Conservation (phyloP, 2,797 vertebrate species). For the Cyprinella venusta region DNA sequence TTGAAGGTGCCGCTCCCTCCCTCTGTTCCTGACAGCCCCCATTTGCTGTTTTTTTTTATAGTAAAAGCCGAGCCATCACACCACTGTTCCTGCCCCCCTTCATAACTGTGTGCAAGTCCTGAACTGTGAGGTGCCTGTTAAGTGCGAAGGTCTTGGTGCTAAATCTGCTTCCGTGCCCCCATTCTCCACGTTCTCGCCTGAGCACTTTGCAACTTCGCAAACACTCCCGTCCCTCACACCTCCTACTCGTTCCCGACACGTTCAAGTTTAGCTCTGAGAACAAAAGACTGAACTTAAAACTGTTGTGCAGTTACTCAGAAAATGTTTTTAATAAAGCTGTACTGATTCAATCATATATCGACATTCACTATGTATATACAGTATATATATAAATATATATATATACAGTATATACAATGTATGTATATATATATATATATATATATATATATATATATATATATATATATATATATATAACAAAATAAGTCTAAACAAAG, state of each 20-base stretch:
- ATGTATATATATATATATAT: no score
- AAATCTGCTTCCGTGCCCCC: slow-evolving; percentile 55
- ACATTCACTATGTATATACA: no score
- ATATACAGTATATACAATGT: no score
- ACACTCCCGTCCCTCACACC: slow-evolving; percentile 45
- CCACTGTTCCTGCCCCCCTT: slow-evolving; percentile 15
- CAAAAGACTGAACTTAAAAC: slow-evolving; percentile 25
- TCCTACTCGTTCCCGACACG: slow-evolving; percentile 49
- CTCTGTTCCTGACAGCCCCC: slow-evolving; percentile 59
- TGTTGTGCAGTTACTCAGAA: neutral
- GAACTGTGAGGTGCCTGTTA: slow-evolving; percentile 61
- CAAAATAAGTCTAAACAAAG: neutral
- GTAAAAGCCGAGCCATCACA: slow-evolving; percentile 18
- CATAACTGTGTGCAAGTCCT: slow-evolving; percentile 48
- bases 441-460: no score
- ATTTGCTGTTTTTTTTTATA: slow-evolving; percentile 64
- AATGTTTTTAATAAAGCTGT: neutral
- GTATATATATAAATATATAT: no score
- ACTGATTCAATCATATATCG: neutral
- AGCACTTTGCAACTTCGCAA: slow-evolving; percentile 55
- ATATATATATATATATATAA: no score
- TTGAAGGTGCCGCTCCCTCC: slow-evolving; percentile 50
- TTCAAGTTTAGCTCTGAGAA: slow-evolving; percentile 49
- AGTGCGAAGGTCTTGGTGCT: slow-evolving; percentile 59
- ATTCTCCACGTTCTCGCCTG: slow-evolving; percentile 53